phyloP scores from a whole-genome alignment of 2,888 invertebrate genomes.

The Netelia inedita region DNA sequence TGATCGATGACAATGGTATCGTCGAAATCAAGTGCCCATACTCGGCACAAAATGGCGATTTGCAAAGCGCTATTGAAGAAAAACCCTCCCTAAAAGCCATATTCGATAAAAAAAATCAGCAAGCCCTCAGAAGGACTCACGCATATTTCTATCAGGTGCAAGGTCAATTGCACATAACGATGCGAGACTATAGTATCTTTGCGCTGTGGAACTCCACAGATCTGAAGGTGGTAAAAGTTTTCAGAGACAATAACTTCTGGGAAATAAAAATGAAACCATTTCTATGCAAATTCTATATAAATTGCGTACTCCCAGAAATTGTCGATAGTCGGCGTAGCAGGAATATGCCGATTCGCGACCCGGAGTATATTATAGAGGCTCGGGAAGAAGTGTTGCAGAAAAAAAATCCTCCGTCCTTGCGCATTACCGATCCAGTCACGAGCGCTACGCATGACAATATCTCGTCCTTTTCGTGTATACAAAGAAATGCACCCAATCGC shows the following conservation, averaged over 20 bases:
- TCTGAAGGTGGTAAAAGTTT: constrained; percentile 60
- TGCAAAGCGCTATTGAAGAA: constrained; percentile 50
- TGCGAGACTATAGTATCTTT: constrained; percentile 71
- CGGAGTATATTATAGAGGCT: constrained; percentile 58
- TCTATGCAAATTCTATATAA: too few species aligned
- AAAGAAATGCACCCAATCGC: not conserved
- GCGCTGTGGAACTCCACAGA: constrained; percentile 68
- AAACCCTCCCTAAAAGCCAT: constrained; percentile 20
- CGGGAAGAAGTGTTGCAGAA: not conserved
- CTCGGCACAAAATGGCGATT: constrained; percentile 59
- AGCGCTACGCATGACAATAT: not conserved
- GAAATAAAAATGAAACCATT: constrained; percentile 54
- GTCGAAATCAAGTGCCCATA: constrained; percentile 73
- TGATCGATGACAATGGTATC: constrained; percentile 67
- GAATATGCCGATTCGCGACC: constrained; percentile 64
- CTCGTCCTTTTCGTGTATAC: not conserved
- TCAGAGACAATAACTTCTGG: constrained; percentile 70
- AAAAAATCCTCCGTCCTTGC: not conserved
- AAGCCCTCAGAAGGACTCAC: constrained; percentile 57
- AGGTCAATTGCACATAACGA: constrained; percentile 71
- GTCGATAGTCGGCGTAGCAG: too few species aligned
- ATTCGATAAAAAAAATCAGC: too few species aligned
- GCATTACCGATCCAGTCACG: too few species aligned
- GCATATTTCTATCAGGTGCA: constrained; percentile 71
- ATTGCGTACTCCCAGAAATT: too few species aligned